These are phyloP conservation scores for Apostichopus leukothele DNA, from an alignment of 53 echinoderm and acorn worm genomes.

Conservation along the genomic window DNA sequence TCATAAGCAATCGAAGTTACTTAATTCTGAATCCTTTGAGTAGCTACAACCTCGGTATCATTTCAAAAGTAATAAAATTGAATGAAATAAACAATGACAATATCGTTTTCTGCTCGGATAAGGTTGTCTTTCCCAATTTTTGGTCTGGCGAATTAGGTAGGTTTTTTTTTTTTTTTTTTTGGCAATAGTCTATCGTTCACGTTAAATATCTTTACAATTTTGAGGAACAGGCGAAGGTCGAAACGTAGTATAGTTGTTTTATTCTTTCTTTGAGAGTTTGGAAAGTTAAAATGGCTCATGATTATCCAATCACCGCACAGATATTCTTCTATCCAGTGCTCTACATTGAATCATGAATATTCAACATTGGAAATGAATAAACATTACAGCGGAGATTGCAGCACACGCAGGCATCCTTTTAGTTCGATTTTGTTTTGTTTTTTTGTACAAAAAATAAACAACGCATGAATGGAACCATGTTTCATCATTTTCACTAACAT, in stretches of 20 bases:
- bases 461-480: too few relatives aligned
- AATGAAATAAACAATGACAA: neutral
- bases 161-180: neutral
- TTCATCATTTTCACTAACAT: too few relatives aligned
- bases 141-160: neutral
- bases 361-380: too few relatives aligned
- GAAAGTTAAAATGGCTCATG: neutral
- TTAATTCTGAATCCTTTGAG: neutral
- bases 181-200: neutral
- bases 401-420: too few relatives aligned
- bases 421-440: too few relatives aligned
- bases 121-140: neutral
- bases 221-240: neutral
- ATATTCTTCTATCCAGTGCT: too few relatives aligned
- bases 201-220: neutral
- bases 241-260: neutral
- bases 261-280: neutral
- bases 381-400: too few relatives aligned
- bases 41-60: neutral
- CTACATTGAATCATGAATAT: too few relatives aligned
- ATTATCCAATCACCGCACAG: neutral
- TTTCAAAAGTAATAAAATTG: conserved; percentile 8
- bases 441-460: too few relatives aligned
- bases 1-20: conserved; percentile 1
- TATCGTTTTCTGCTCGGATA: conserved; percentile 11